phyloP scores from a whole-genome alignment of 1,140 invertebrate genomes.

The Brachionus paranguensis region DNA sequence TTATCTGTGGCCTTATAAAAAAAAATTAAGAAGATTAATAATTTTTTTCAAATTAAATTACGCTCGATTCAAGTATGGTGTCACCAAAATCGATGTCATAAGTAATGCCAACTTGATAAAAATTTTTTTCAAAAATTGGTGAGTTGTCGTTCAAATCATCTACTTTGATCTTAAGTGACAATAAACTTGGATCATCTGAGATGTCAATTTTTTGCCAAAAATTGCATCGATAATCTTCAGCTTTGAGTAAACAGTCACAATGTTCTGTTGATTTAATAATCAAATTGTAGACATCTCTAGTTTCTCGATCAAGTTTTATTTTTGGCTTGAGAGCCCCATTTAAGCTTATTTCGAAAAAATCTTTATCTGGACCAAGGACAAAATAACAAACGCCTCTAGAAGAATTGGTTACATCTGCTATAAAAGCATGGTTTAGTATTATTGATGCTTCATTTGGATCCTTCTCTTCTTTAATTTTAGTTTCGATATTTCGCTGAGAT shows the following conservation, averaged over 20 bases:
- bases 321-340: not conserved
- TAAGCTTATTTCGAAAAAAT: not conserved
- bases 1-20: not conserved
- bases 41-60: not conserved
- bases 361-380: not conserved
- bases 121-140: slow-evolving; percentile 17
- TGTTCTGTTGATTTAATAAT: slow-evolving; percentile 17
- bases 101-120: slow-evolving; percentile 37
- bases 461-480: not conserved
- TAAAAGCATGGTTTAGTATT: not conserved
- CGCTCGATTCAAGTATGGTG: slow-evolving; percentile 11
- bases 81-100: slow-evolving; percentile 31
- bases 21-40: not conserved
- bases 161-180: not conserved
- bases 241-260: not conserved
- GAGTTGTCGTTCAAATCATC: slow-evolving; percentile 19
- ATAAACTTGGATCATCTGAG: not conserved
- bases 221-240: not conserved
- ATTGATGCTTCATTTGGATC: not conserved
- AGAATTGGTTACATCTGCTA: not conserved
- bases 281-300: not conserved
- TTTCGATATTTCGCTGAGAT: not conserved
- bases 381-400: not conserved
- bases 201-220: not conserved
- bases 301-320: not conserved